These are phyloP conservation scores for Abscondita cerata DNA, from an alignment of 2,888 invertebrate species.

Conservation along the genomic window DNA sequence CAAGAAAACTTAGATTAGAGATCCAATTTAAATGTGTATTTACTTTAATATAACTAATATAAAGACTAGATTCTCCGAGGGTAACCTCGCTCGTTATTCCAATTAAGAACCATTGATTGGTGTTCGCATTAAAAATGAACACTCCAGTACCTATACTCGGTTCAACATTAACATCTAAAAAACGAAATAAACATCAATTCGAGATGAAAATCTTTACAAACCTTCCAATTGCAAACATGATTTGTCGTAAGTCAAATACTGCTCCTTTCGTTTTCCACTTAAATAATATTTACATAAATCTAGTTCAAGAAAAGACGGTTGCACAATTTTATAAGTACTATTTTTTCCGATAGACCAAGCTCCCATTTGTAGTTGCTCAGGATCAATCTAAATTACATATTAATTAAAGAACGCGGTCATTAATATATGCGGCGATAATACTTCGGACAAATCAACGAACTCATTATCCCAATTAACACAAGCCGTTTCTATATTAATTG, in stretches of 20 bases:
- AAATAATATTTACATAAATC: not conserved
- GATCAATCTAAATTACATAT: not conserved
- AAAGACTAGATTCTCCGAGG: not conserved
- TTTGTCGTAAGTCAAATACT: conserved; percentile 16
- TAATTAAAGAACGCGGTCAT: not conserved
- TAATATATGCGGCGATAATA: not conserved
- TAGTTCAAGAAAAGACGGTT: not conserved
- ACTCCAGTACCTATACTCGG: conserved; percentile 12
- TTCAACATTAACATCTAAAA: not conserved
- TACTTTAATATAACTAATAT: conserved; percentile 11
- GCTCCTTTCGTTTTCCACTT: not conserved
- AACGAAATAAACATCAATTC: not conserved
- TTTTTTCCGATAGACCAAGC: not conserved
- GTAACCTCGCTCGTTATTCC: conserved; percentile 14
- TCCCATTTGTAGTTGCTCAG: not conserved
- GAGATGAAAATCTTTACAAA: not conserved
- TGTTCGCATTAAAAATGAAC: not conserved
- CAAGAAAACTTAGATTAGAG: conserved; percentile 11
- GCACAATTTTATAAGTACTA: not conserved
- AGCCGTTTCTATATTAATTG: not conserved
- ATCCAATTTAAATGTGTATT: conserved; percentile 18
- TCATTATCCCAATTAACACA: conserved; percentile 19
- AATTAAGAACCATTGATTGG: conserved; percentile 13
- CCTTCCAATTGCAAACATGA: conserved; percentile 7
- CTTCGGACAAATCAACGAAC: conserved; percentile 3